Percentiles rank a stretch among this genome's conserved stretches.
Evolutionary conservation across 2,113 vertebrate species (phyloP).

Genomic region (Laterallus jamaicensis): DNA sequence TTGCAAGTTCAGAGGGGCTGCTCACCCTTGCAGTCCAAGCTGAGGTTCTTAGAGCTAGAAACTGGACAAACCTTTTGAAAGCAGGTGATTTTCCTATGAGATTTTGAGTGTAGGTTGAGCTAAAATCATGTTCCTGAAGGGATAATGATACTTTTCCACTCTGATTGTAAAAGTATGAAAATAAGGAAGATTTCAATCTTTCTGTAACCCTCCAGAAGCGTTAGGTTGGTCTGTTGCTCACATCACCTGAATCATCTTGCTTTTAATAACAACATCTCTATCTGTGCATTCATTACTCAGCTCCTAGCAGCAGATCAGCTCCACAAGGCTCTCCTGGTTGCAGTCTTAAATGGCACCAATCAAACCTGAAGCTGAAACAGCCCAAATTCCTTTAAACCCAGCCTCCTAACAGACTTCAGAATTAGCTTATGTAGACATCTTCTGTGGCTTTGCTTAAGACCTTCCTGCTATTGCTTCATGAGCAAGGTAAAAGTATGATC

Average conservation of each 20-base stretch:
- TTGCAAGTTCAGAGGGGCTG: background rate
- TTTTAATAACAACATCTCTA: background rate
- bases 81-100: background rate
- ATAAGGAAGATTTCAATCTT: background rate
- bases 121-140: background rate
- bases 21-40: background rate
- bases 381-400: background rate
- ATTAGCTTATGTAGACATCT: background rate
- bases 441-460: background rate
- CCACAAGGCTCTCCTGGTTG: background rate
- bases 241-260: background rate
- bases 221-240: background rate
- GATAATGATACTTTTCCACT: background rate
- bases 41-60: background rate
- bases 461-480: background rate
- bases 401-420: background rate
- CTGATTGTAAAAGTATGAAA: background rate
- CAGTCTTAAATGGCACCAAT: background rate
- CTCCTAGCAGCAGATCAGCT: background rate
- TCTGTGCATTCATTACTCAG: background rate
- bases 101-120: background rate
- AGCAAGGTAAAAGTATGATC: background rate
- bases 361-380: conserved; percentile 9
- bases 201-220: background rate
- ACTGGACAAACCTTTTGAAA: background rate